These are phyloP conservation scores for Antedon mediterranea DNA, from an alignment of 53 echinoderm and acorn worm genomes.

Conservation along the genomic window DNA sequence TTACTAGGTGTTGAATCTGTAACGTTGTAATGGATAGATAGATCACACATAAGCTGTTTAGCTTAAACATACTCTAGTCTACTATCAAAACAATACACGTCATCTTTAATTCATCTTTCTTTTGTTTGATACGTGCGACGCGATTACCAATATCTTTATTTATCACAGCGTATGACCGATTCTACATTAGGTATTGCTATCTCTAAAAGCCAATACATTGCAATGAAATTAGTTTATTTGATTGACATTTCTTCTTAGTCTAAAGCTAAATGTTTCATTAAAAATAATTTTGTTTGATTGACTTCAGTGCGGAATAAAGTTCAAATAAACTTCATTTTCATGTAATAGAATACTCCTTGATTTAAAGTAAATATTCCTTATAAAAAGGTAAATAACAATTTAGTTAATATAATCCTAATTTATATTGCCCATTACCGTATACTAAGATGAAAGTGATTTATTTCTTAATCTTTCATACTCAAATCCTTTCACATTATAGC, in stretches of 20 bases:
- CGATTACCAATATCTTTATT: background rate
- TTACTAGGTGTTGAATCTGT: background rate
- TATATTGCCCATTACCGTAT: too few relatives aligned
- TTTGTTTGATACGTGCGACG: background rate
- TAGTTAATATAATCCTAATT: background rate
- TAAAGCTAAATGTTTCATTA: too few relatives aligned
- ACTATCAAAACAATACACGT: background rate
- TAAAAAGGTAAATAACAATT: background rate
- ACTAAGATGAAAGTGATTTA: too few relatives aligned
- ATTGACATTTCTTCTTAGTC: too few relatives aligned
- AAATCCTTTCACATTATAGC: too few relatives aligned
- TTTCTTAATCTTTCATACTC: too few relatives aligned
- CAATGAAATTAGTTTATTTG: too few relatives aligned
- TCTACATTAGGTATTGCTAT: background rate
- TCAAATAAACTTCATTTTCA: background rate
- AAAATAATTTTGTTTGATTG: background rate
- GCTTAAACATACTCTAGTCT: background rate
- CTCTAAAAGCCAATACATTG: background rate
- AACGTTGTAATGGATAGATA: background rate
- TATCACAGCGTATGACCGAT: background rate
- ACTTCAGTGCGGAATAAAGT: background rate
- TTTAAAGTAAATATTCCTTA: background rate
- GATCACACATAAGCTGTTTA: background rate
- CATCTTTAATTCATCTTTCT: background rate
- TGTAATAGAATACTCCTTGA: background rate